A percentile compares a stretch with the other conserved stretches of the same genome.
phyloP scores from a whole-genome alignment of 2,113 vertebrate genomes.

The Colossoma macropomum region DNA sequence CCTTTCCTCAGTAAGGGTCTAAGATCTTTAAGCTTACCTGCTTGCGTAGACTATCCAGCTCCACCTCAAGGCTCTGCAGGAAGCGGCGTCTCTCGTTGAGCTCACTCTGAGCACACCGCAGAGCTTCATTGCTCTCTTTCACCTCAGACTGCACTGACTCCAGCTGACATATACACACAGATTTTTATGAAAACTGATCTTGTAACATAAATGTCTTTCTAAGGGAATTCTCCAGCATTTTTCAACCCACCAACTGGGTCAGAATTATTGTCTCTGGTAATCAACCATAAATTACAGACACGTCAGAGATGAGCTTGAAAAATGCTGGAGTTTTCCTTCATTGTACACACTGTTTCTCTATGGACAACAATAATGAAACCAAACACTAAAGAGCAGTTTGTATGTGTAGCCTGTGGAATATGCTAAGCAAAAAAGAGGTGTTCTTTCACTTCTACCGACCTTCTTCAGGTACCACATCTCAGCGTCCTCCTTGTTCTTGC shows the following conservation, averaged over 20 bases:
- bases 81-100: slow-evolving; percentile 76
- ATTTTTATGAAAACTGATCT: neutral
- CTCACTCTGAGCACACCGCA: slow-evolving; percentile 75
- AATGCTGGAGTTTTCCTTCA: neutral
- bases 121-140: slow-evolving; percentile 75
- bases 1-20: neutral
- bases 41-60: slow-evolving; percentile 77
- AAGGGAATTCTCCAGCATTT: too few relatives aligned
- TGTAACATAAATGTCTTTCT: too few relatives aligned
- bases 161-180: slow-evolving; percentile 62
- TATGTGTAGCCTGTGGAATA: neutral
- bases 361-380: neutral
- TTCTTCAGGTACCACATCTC: slow-evolving; percentile 82
- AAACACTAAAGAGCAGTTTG: neutral
- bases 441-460: slow-evolving; percentile 62
- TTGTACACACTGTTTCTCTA: neutral
- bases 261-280: neutral
- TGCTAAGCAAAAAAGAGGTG: neutral
- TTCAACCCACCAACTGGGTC: too few relatives aligned
- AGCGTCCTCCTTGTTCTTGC: slow-evolving; percentile 82
- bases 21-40: slow-evolving; percentile 66
- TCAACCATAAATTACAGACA: too few relatives aligned
- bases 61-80: slow-evolving; percentile 79
- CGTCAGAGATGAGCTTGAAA: too few relatives aligned
- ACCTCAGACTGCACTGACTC: slow-evolving; percentile 77